Evolutionary conservation across 2,888 invertebrate species (phyloP), one percentile per base, ranked within the genome.

Genomic region (Microctonus hyperodae): DNA sequence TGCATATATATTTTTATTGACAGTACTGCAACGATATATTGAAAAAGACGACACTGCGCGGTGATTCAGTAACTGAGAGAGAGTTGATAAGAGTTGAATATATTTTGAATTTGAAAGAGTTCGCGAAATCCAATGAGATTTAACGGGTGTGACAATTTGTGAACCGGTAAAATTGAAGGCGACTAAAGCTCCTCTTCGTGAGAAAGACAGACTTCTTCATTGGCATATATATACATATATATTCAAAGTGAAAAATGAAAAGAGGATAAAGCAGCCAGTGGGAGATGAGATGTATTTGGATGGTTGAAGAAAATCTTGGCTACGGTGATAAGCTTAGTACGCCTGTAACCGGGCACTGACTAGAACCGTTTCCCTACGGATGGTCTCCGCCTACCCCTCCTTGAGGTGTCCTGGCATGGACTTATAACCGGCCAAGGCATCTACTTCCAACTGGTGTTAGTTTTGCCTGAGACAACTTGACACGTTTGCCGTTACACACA

Each of bases 381-480:
- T 74, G 5, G 22, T 11, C 25, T 22, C 50, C 7, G 22, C 10
- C 13, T 16, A 13, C 71, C 55, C 70, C 69, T 44, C 58, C n/a
- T n/a, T 69, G 71, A 69, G 72, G 67, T 72, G 67, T 70, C 72
- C 70, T 67, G 62, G 67, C 67, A 53, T 61, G 57, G 66, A 61
- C 37, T 57, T 37, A 51, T 20, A 61, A 61, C 40, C 57, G 59
- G 60, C 58, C 63, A 51, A 51, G 5, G n/a, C n/a, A 51, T 37
- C 58, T 62, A 28, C 70, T 60, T 65, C 51, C 62, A n/a, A 13
- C 5, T 69, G 59, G 65, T 76, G 76, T 76, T 77, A 74, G 76
- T 73, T 76, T 75, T 75, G 72, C 75, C 75, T 74, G 75, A 78
- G 78, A 77, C 79, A 78, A 79, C 78, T 80, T 78, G 80, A 80